Conservation (phyloP, 1,140 invertebrate species). For the Phymorhynchus buccinoides region DNA sequence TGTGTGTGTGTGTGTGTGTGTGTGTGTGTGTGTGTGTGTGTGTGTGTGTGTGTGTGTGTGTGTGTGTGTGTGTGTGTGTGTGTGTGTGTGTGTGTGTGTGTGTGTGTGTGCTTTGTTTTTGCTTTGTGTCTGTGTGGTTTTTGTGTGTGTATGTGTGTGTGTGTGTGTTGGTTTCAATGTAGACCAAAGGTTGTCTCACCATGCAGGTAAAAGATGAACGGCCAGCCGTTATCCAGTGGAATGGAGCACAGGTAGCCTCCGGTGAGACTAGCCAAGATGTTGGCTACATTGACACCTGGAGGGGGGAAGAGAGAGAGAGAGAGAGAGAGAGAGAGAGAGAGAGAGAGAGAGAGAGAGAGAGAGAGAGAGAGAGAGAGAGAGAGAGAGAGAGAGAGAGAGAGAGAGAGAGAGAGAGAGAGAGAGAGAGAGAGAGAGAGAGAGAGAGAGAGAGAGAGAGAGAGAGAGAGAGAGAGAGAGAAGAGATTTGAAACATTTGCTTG, state of each 20-base stretch:
- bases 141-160: not conserved
- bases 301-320: too few species aligned
- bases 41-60: not conserved
- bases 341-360: too few species aligned
- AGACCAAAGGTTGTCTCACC: slow-evolving; percentile 34
- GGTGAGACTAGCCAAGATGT: slow-evolving; percentile 50
- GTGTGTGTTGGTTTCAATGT: not conserved
- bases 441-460: not conserved
- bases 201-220: slow-evolving; percentile 60
- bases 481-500: too few species aligned
- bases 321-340: too few species aligned
- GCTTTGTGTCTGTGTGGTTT: not conserved
- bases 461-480: too few species aligned
- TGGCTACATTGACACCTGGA: slow-evolving; percentile 50
- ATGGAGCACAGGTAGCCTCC: slow-evolving; percentile 56
- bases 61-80: not conserved
- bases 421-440: too few species aligned
- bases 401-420: not conserved
- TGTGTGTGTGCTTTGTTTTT: not conserved
- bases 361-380: too few species aligned
- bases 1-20: not conserved
- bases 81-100: not conserved
- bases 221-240: slow-evolving; percentile 51
- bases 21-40: not conserved
- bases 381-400: slow-evolving; percentile 3